These are phyloP conservation scores for Oreochromis grahami DNA, from an alignment of 2,797 vertebrate genomes.

Conservation along the genomic window DNA sequence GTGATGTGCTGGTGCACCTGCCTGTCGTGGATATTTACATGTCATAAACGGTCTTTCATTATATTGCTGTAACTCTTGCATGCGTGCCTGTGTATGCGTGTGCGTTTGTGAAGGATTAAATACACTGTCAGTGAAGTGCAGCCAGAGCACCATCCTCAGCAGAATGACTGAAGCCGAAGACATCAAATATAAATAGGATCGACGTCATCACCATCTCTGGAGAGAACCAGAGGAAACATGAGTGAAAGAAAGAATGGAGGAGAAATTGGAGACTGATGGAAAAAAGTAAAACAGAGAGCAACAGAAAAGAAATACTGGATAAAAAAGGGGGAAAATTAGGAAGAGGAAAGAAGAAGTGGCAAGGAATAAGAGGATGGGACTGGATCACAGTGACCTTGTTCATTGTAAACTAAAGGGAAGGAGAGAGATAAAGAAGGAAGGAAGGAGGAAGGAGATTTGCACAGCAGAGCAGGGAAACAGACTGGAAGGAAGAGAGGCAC, in stretches of 20 bases:
- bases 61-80: not conserved
- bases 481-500: not conserved
- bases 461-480: not conserved
- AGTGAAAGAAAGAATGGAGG: not conserved
- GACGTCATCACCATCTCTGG: constrained; percentile 48
- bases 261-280: not conserved
- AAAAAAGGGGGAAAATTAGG: not conserved
- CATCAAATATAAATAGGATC: constrained; percentile 66
- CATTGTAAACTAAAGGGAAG: not conserved
- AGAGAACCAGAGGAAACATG: constrained; percentile 5
- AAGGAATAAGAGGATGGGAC: not conserved
- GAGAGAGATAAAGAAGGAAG: not conserved
- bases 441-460: not conserved
- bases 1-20: constrained; percentile 41
- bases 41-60: constrained; percentile 46
- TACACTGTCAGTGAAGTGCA: not conserved
- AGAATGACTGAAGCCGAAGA: constrained; percentile 24
- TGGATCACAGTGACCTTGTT: not conserved
- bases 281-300: not conserved
- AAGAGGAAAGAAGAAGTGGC: not conserved
- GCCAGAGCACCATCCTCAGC: constrained; percentile 11
- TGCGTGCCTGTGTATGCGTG: not conserved
- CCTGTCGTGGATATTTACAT: constrained; percentile 30
- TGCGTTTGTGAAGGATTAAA: not conserved
- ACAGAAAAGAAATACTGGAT: not conserved